Conservation (phyloP, 2,888 invertebrate species). For the Geophilus truncorum region DNA sequence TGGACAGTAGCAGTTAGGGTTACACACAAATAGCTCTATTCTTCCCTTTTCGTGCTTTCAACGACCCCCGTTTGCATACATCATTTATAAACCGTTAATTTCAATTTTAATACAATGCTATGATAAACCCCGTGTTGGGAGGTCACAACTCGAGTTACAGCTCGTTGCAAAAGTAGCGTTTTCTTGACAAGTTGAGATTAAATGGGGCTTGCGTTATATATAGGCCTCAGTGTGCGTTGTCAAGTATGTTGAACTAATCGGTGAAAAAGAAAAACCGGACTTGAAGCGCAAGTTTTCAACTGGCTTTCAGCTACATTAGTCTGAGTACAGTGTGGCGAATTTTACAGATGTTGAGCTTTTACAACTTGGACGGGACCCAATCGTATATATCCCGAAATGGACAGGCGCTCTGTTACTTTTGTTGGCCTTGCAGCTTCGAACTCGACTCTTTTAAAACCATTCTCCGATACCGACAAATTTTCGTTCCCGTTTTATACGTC, state of each 20-base stretch:
- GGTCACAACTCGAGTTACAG: too few relatives aligned
- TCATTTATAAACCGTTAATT: slow-evolving; percentile 21
- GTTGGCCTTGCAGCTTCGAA: neutral
- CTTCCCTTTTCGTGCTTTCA: neutral
- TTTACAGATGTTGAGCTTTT: slow-evolving; percentile 21
- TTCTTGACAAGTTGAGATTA: neutral
- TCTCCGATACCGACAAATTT: neutral
- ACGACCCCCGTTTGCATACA: neutral
- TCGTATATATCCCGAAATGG: slow-evolving; percentile 11
- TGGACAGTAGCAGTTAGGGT: slow-evolving; percentile 15
- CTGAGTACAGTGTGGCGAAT: slow-evolving; percentile 21
- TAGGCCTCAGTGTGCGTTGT: neutral
- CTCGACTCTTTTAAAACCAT: neutral
- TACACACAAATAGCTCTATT: neutral
- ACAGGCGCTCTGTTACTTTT: neutral
- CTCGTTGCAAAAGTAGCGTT: too few relatives aligned
- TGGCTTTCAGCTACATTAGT: slow-evolving; percentile 13
- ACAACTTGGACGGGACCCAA: slow-evolving; percentile 16
- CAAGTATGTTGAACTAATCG: slow-evolving; percentile 25
- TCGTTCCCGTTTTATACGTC: neutral
- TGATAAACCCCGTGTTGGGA: neutral
- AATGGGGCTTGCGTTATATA: neutral
- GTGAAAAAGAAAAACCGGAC: slow-evolving; percentile 19
- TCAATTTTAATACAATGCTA: neutral
- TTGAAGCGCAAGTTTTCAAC: slow-evolving; percentile 19